Percentiles rank a stretch among this genome's conserved stretches.
phyloP scores from a whole-genome alignment of 2,888 invertebrate species.

The Trachelus iudaicus region DNA sequence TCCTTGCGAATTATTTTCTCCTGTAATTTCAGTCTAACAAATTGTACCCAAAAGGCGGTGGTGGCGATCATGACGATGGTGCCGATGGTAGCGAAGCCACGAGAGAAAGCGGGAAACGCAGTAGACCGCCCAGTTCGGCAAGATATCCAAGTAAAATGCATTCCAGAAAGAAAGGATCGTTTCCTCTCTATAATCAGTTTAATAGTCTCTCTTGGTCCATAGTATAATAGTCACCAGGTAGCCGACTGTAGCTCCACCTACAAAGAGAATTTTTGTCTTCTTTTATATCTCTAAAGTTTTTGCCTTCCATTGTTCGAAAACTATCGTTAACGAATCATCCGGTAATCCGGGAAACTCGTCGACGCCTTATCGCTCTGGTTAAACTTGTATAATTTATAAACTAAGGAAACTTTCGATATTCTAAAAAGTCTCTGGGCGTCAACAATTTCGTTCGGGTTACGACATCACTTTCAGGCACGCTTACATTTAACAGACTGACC shows the following conservation, averaged over 20 bases:
- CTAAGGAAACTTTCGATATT: background rate
- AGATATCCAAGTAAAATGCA: background rate
- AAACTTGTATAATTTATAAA: background rate
- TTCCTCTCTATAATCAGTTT: background rate
- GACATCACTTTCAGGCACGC: background rate
- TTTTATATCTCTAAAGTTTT: background rate
- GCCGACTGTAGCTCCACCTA: background rate
- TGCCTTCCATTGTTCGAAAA: background rate
- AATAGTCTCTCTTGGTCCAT: background rate
- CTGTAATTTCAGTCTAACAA: background rate
- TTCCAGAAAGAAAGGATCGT: background rate
- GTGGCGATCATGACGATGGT: background rate
- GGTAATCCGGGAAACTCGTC: background rate
- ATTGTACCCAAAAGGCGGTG: background rate
- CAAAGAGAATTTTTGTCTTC: background rate
- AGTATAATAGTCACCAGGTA: background rate
- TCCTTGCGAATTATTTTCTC: background rate
- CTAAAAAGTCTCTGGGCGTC: background rate
- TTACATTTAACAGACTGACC: background rate
- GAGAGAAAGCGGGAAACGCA: background rate
- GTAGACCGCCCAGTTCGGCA: background rate
- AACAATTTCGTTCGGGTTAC: background rate
- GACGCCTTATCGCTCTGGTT: background rate
- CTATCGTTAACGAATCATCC: background rate
- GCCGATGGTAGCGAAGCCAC: background rate